These are phyloP conservation scores for Venturia canescens DNA, from an alignment of 1,140 invertebrate genomes.

Conservation along the genomic window DNA sequence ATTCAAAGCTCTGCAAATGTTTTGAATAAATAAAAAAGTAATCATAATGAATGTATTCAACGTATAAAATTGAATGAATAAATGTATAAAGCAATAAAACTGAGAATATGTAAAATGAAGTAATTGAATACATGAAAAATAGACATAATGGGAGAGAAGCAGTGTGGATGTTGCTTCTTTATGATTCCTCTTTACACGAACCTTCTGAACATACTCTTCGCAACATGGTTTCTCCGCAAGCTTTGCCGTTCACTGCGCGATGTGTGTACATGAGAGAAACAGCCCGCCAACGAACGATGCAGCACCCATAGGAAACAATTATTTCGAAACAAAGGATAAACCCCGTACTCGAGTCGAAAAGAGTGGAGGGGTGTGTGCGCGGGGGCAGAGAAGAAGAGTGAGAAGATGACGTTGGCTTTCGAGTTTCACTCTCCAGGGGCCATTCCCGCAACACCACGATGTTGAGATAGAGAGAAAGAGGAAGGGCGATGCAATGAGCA, in stretches of 20 bases:
- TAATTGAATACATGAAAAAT: too few species aligned
- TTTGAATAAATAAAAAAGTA: too few species aligned
- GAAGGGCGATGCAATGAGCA: neutral
- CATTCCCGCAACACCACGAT: neutral
- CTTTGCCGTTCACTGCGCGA: neutral
- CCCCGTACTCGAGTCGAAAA: constrained; percentile 24
- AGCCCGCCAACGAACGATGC: neutral
- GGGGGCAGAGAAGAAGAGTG: neutral
- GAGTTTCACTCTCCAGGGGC: constrained; percentile 20
- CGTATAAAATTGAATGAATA: too few species aligned
- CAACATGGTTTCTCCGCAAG: neutral
- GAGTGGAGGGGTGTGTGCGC: neutral
- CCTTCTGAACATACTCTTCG: neutral
- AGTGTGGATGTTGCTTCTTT: too few species aligned
- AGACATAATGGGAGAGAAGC: too few species aligned
- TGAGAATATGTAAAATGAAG: too few species aligned
- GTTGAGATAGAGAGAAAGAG: constrained; percentile 4
- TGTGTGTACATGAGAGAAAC: neutral
- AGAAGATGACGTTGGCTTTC: constrained; percentile 36
- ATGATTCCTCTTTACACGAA: too few species aligned
- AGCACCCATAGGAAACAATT: constrained; percentile 66
- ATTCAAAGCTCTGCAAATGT: too few species aligned
- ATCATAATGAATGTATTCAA: too few species aligned
- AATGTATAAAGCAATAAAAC: too few species aligned
- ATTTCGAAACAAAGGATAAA: constrained; percentile 67